Conservation (phyloP, 2,113 vertebrate genomes). For the Cephalophus harveyi region DNA sequence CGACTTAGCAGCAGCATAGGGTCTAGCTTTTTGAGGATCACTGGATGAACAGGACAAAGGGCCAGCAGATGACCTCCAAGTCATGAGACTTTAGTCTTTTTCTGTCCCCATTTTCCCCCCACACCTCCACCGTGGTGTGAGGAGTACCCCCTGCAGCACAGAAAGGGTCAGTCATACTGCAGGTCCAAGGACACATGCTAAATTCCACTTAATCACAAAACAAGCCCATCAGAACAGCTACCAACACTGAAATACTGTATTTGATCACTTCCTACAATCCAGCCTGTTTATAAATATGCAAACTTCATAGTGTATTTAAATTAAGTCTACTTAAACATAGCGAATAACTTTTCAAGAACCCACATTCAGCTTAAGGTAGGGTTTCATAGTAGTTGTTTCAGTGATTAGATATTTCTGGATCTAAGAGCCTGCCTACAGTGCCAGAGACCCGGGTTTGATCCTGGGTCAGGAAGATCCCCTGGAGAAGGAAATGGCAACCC, state of each 20-base stretch:
- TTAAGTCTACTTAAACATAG: background rate
- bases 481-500: background rate
- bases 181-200: background rate
- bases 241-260: background rate
- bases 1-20: too few species aligned
- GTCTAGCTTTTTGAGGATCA: background rate
- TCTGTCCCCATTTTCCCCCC: background rate
- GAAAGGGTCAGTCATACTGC: background rate
- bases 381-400: background rate
- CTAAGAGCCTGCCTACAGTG: background rate
- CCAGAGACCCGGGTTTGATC: fast-evolving
- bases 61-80: background rate
- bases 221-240: background rate
- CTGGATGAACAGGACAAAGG: background rate
- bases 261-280: background rate
- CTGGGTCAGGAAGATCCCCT: background rate
- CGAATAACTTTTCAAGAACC: background rate
- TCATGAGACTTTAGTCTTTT: background rate
- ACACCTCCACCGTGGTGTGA: background rate
- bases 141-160: background rate
- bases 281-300: background rate
- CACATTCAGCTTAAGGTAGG: background rate
- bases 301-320: background rate
- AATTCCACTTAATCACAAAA: background rate
- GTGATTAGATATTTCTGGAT: background rate